Base-by-base conservation (phyloP, 2,113 vertebrate species). In the Monopterus albus region DNA sequence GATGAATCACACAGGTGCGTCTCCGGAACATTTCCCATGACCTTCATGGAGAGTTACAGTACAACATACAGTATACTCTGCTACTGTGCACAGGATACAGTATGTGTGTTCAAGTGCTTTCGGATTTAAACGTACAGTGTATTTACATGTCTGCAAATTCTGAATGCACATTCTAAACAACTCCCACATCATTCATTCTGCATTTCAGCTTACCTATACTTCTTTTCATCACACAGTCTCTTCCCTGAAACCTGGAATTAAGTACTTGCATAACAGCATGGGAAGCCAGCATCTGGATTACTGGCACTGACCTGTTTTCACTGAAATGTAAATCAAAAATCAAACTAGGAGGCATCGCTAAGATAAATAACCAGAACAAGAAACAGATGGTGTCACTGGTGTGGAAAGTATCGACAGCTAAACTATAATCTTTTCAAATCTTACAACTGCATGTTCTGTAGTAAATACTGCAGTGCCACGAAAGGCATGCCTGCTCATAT, bases 11-110 rank as follows among this genome's bases (percentile, higher is more conserved):
- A 79, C 92, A 92, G 87, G 82, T 93, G 92, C 36, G 20, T 57
- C 70, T n/a, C 13, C 49, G 58, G 71, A 67, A 84, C 56, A 83
- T 77, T 93, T 93, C 91, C 6, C 92, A 88, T 60, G 76, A 78
- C 83, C 79, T 87, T 85, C 40, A 77, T 39, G 10, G 21, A 23
- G 21, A 25, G 21, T 12, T 23, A 13, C 9, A 31, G 18, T 1
- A 1, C 7, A 20, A 31, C 1, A 6, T 33, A 4, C 2, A 2
- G n/a, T n/a, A n/a, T n/a, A n/a, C n/a, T n/a, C n/a, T n/a, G n/a
- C 18, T 14, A 40, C 7, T 14, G 26, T 26, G 6, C 2, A 12
- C 0, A 11, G 6, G 0, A 68, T 23, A 7, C n/a, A n/a, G n/a
- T n/a, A n/a, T 21, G 6, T 38, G 15, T 17, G 11, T 61, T 69